Evolutionary conservation across 2,113 vertebrate genomes (phyloP), one percentile per base, ranked within the genome.

Genomic region (Leucopsar rothschildi): DNA sequence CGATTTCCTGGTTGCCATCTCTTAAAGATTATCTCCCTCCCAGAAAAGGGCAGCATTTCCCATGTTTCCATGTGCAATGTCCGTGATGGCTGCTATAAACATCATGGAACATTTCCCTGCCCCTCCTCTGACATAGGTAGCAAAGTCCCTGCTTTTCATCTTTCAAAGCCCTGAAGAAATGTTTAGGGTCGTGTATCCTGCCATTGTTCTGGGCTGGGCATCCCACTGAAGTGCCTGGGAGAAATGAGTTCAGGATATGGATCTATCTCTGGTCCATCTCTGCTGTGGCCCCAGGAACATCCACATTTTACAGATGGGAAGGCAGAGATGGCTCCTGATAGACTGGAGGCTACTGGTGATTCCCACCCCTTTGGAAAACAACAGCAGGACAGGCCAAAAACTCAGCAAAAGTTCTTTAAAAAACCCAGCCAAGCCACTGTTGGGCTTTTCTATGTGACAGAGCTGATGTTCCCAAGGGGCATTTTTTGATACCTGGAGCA

Each of bases 191-290:
- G 5, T 90, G 88, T 96, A 97, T 97, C 96, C 96, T 97, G 96
- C 80, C 94, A 97, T 97, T 97, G 96, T 97, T 94, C 94, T 95
- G 80, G 76, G 76, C 93, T 95, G 96, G 94, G 88, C 96, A 97
- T 96, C 95, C 77, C 88, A 94, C 92, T 92, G 94, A 92, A 96
- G 82, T 76, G 92, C 40, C 76, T 42, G 93, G 90, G 94, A 97
- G 96, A 95, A 96, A 94, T 92, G 92, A 96, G 88, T 90, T 95
- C 93, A 97, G 95, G 96, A 96, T 97, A 35, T 8, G 12, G 88
- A 90, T 69, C 94, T 96, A 94, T 94, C 96, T 94, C 96, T 93
- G 85, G 61, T 90, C 92, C 13, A 95, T 97, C 94, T 94, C 87
- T 95, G 88, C 72, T 4, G 68, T 6, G 47, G 85, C 88, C 95